Base-by-base conservation (phyloP, 2,797 vertebrate species). In the Perdix hodgsoniae region DNA sequence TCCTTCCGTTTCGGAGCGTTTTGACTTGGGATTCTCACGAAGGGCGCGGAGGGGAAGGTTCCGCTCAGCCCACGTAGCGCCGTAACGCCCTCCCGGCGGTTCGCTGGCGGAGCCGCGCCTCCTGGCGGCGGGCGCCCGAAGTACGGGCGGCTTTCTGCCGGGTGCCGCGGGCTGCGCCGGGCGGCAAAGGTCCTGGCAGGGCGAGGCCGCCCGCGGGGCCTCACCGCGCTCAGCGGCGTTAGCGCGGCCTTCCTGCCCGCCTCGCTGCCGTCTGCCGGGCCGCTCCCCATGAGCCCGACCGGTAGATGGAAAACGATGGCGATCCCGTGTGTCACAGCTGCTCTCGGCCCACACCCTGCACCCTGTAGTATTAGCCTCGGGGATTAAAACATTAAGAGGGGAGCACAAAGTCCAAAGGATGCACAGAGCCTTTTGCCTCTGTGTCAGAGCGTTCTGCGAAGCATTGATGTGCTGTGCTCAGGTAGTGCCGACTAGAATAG, bases 41-140 rank as follows among this genome's bases (percentile, higher is more conserved):
- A 26, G 49, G 26, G 21, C 44, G 4, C 12, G 49, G n/a, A 76
- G 60, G 11, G 14, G 35, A 27, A 40, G 39, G 21, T 19, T 27
- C 21, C 33, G 12, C 9, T 31, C 39, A 42, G 44, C 10, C 54
- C 6, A 29, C 37, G 5, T 7, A 12, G 24, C 24, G 35, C 16
- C 8, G 9, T 18, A 27, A 27, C 15, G 10, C 17, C 26, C 14
- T 37, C 14, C 9, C 35, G 11, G 59, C 9, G 33, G 27, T 13
- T 3, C 10, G 47, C 11, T 22, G 69, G 86, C 44, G 60, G 86
- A 65, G 17, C 31, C 57, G 69, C 74, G 91, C 94, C 93, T 56
- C 84, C 96, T 91, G 86, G 83, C 70, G 95, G 91, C 60, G 24
- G 44, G 42, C 0, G 37, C 13, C 7, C 18, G 23, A 26, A 60